Percentiles rank a stretch among this genome's conserved stretches.
Evolutionary conservation across 2,888 invertebrate genomes (phyloP).

Genomic region (Scrobipalpa atriplicella): DNA sequence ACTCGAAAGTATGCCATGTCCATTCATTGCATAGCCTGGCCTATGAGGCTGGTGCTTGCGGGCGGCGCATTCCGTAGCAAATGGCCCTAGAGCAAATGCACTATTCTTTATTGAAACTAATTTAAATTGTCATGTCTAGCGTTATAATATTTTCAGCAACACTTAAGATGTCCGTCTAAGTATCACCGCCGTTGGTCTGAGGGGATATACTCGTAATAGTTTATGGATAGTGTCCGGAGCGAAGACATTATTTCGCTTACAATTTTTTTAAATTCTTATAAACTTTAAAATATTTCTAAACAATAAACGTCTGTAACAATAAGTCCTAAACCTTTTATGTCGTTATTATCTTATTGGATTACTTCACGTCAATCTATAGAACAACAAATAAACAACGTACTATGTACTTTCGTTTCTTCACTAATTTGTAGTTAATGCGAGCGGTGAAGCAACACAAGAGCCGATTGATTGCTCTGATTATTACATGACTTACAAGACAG

Average conservation of each 20-base stretch:
- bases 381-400: not conserved
- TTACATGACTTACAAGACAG: conserved; percentile 14
- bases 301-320: no score
- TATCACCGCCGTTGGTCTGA: no score
- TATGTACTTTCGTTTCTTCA: not conserved
- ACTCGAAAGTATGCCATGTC: conserved; percentile 63
- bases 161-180: not conserved
- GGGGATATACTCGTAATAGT: no score
- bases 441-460: conserved; percentile 13
- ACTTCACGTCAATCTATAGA: not conserved
- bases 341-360: no score
- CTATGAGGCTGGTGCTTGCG: conserved; percentile 32
- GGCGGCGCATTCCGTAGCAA: conserved; percentile 47
- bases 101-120: conserved; percentile 34
- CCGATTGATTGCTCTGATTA: conserved; percentile 24
- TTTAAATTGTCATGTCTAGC: not conserved
- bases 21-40: conserved; percentile 45
- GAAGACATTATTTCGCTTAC: no score
- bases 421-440: not conserved
- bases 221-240: no score
- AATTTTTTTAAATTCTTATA: no score
- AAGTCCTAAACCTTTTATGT: no score
- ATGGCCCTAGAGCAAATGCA: not conserved
- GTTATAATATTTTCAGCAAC: not conserved
- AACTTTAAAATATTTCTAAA: no score